Evolutionary conservation across 2,113 vertebrate species (phyloP).

Genomic region (Dasypus novemcinctus): DNA sequence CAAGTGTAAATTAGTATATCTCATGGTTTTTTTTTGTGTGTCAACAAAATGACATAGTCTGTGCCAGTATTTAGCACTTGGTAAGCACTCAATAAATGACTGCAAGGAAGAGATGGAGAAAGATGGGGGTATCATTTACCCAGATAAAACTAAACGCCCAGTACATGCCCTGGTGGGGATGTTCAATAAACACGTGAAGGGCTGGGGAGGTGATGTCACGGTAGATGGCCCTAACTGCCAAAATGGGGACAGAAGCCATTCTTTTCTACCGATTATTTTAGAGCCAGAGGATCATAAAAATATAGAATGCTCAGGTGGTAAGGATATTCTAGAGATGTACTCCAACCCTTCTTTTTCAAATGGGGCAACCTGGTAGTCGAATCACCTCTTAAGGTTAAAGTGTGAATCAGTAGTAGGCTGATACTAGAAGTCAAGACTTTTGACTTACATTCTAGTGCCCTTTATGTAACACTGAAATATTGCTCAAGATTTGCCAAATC

Average conservation of each 20-base stretch:
- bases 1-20: not conserved
- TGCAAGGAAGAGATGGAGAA: not conserved
- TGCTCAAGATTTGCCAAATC: not conserved
- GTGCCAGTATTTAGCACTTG: not conserved
- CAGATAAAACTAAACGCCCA: not conserved
- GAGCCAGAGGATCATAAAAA: not conserved
- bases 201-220: not conserved
- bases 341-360: not conserved
- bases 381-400: conserved; percentile 22
- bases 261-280: not conserved
- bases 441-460: not conserved
- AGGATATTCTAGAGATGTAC: not conserved
- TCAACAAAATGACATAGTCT: not conserved
- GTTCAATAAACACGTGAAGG: not conserved
- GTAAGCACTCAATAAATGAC: not conserved
- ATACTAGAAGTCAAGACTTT: not conserved
- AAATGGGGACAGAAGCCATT: not conserved
- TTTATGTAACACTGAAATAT: not conserved
- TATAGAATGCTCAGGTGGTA: not conserved
- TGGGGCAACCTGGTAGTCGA: not conserved
- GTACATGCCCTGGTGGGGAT: not conserved
- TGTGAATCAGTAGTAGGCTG: not conserved
- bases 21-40: not conserved
- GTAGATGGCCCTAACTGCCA: not conserved
- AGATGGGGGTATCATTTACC: too few species aligned